Evolutionary conservation across 2,888 invertebrate genomes (phyloP).

Genomic region (Vannuccia rotundouncinata): DNA sequence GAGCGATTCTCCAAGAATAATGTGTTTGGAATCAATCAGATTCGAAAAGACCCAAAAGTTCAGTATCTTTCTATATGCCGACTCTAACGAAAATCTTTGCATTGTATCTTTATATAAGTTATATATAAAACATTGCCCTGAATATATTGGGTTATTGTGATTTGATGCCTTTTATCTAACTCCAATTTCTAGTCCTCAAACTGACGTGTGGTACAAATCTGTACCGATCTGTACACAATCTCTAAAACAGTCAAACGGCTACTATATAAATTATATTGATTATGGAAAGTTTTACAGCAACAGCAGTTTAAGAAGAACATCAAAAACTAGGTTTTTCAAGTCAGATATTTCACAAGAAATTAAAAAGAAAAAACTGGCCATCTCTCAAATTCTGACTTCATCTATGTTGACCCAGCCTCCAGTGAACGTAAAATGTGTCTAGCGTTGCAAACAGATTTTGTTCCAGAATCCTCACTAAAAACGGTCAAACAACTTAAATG

Average conservation of each 20-base stretch:
- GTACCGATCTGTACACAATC: conserved; percentile 5
- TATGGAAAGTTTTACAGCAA: conserved; percentile 21
- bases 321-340: not conserved
- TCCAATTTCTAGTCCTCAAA: no score
- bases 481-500: not conserved
- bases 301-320: conserved; percentile 16
- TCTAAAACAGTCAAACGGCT: conserved; percentile 17
- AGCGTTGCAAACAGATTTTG: not conserved
- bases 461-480: not conserved
- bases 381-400: not conserved
- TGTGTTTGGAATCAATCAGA: not conserved
- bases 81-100: not conserved
- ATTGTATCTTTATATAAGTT: not conserved
- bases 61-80: not conserved
- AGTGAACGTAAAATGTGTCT: not conserved
- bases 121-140: no score
- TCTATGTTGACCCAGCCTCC: conserved; percentile 2
- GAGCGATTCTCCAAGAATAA: not conserved
- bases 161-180: no score
- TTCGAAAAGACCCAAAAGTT: not conserved
- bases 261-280: conserved; percentile 23
- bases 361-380: not conserved
- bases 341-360: not conserved
- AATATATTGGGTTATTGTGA: no score
- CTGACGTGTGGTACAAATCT: not conserved